Evolutionary conservation across 2,888 invertebrate genomes (phyloP).

Genomic region (Tiphia femorata): DNA sequence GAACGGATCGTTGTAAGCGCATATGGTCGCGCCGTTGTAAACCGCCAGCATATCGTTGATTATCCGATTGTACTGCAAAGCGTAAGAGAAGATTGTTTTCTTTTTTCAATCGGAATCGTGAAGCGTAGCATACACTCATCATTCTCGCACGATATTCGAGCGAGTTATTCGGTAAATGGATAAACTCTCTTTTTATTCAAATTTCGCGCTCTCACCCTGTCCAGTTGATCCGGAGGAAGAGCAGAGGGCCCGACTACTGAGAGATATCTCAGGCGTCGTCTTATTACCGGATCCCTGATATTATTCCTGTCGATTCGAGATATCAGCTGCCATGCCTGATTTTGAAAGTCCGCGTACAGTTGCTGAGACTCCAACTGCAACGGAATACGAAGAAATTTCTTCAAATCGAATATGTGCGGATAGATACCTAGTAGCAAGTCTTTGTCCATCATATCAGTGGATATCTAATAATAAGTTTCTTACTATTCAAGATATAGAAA

Average conservation of each 20-base stretch:
- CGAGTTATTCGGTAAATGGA: background rate
- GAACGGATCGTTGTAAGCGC: slow-evolving; percentile 87
- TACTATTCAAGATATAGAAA: no score
- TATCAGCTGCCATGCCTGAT: slow-evolving; percentile 82
- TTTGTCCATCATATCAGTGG: no score
- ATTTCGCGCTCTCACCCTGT: slow-evolving; percentile 75
- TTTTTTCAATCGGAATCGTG: no score
- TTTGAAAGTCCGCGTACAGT: slow-evolving; percentile 85
- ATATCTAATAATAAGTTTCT: no score
- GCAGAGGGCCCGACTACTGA: slow-evolving; percentile 88
- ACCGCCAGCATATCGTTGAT: slow-evolving; percentile 91
- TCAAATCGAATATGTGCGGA: no score
- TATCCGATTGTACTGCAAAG: slow-evolving; percentile 84
- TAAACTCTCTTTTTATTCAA: background rate
- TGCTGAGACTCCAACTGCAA: slow-evolving; percentile 84
- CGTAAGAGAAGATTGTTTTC: background rate
- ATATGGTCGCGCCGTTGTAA: slow-evolving; percentile 87
- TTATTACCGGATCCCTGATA: slow-evolving; percentile 78
- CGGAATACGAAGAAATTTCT: background rate
- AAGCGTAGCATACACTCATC: background rate
- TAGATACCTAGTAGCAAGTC: no score
- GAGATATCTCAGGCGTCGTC: slow-evolving; percentile 81
- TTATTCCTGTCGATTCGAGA: slow-evolving; percentile 77
- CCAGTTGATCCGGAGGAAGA: slow-evolving; percentile 84
- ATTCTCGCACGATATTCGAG: background rate